Evolutionary conservation across 2,888 invertebrate genomes (phyloP), one percentile per base, ranked within the genome.

Genomic region (Lepidocyrtinus sp.): DNA sequence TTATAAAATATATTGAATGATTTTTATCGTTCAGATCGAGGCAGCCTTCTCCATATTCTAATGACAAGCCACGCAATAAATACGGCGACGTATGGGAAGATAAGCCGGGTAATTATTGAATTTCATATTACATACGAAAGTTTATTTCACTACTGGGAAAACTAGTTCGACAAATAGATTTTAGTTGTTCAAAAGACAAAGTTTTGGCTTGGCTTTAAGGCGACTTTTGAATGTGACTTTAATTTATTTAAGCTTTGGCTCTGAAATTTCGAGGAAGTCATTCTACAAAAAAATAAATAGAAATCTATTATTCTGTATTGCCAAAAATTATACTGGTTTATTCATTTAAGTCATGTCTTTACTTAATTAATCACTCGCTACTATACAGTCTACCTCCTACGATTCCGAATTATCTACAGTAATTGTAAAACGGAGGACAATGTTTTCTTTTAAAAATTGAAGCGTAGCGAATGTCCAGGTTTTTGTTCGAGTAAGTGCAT

Each of bases 21-120:
- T n/a, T n/a, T n/a, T 74, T 25, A 55, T 62, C 59, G 19, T n/a
- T 25, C 46, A 46, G 36, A 25, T 55, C 22, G n/a, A n/a, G 17
- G 19, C 73, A 46, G 45, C 24, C 22, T 27, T 2, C 12, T 61
- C n/a, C 59, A 26, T 55, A 24, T 27, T 3, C 45, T 21, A 50
- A 12, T 69, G 69, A 24, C 2, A 5, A 63, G n/a, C 2, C 2
- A 5, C 7, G 17, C 69, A 86, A 86, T 80, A 82, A 77, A 19
- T 86, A 86, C 64, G 86, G 86, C 1, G 85, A 86, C 63, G 82
- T 84, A 21, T 86, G 84, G 86, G 86, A 86, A 62, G 85, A 86
- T 45, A 82, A 81, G 26, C 71, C 82, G 24, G 71, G 68, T 22
- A 79, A 26, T 55, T 79, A 74, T 21, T 78, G 59, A 25, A 55